These are phyloP conservation scores for Poecilus cupreus DNA, from an alignment of 2,888 invertebrate species.

Conservation along the genomic window DNA sequence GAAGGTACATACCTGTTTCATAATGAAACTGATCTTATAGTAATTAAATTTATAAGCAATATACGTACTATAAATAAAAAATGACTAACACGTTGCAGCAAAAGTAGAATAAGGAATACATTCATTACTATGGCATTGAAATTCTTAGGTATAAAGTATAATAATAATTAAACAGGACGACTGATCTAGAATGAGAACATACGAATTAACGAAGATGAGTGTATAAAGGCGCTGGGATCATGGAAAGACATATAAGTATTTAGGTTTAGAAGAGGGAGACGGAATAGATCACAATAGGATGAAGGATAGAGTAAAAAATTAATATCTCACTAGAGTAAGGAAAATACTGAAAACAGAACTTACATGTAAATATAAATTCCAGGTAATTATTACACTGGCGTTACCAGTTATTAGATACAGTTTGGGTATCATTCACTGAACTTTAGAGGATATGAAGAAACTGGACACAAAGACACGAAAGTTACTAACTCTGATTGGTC, in stretches of 20 bases:
- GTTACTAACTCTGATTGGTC: conserved; percentile 37
- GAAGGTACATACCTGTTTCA: too few species aligned
- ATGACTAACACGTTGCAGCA: too few species aligned
- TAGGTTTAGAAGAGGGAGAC: conserved; percentile 45
- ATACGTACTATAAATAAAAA: too few species aligned
- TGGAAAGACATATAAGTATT: conserved; percentile 48
- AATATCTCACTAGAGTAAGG: conserved; percentile 49
- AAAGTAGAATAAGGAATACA: too few species aligned
- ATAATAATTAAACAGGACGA: too few species aligned
- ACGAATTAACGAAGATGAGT: neutral
- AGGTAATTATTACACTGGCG: conserved; percentile 56
- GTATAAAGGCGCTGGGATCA: neutral
- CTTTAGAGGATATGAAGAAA: conserved; percentile 47
- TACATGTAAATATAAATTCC: conserved; percentile 50
- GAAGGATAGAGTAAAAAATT: conserved; percentile 33
- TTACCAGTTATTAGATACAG: conserved; percentile 56
- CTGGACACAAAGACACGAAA: conserved; percentile 56
- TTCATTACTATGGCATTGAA: too few species aligned
- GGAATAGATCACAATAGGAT: neutral
- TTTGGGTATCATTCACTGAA: conserved; percentile 53
- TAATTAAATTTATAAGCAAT: too few species aligned
- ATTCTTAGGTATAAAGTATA: too few species aligned
- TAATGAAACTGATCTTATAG: too few species aligned
- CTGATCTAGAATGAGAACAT: conserved; percentile 13
- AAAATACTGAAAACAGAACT: conserved; percentile 58